Percentiles rank a stretch among this genome's conserved stretches.
Conservation (phyloP, 2,113 vertebrate genomes). For the Rafetus swinhoei region DNA sequence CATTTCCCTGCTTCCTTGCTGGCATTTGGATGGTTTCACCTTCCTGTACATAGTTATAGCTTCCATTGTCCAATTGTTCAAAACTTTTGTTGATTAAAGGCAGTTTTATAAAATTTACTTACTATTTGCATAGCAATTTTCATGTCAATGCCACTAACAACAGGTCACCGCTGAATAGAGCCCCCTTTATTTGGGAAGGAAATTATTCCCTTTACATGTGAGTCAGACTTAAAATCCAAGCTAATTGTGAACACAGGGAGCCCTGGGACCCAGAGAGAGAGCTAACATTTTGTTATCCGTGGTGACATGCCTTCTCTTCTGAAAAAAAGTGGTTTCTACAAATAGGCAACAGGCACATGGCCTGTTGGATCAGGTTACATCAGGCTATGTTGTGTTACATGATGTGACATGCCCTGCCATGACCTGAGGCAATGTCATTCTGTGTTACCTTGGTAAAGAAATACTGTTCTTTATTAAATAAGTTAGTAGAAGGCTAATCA, state of each 20-base stretch:
- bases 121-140: constrained; percentile 23
- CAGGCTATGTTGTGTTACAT: constrained; percentile 70
- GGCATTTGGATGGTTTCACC: not conserved
- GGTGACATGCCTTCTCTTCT: constrained; percentile 44
- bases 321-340: constrained; percentile 65
- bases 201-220: constrained; percentile 18
- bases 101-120: constrained; percentile 25
- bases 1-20: not conserved
- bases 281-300: constrained; percentile 26
- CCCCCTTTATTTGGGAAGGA: constrained; percentile 49
- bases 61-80: constrained; percentile 15
- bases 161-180: constrained; percentile 3
- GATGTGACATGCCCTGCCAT: constrained; percentile 73
- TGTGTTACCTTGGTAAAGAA: constrained; percentile 69
- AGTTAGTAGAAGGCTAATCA: constrained; percentile 53
- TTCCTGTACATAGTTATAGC: not conserved
- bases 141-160: constrained; percentile 15
- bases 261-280: constrained; percentile 43
- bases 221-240: not conserved
- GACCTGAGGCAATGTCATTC: constrained; percentile 78
- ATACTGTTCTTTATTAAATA: constrained; percentile 74
- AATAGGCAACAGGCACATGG: constrained; percentile 77
- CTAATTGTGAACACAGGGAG: constrained; percentile 11
- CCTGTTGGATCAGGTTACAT: constrained; percentile 73
- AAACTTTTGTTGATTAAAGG: constrained; percentile 54